Evolutionary conservation across 2,113 vertebrate species (phyloP), one percentile per base, ranked within the genome.

Genomic region (Macrotus californicus): DNA sequence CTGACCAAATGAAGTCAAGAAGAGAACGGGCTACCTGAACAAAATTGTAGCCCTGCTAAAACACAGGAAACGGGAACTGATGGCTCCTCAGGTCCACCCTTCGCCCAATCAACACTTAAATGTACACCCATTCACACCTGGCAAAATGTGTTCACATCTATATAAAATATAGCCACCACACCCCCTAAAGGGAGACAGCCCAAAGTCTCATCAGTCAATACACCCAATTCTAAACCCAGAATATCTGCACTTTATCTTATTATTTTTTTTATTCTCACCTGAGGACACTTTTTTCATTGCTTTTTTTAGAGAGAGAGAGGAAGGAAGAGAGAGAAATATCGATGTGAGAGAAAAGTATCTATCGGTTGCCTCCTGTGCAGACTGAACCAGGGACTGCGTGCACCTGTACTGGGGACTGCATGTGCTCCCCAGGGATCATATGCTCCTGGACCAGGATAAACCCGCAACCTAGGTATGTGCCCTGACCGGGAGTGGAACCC

Each of bases 1-100:
- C 3, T 89, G 46, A 67, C 31, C 61, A 43, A 80, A 43, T 34
- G n/a, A 89, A 72, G 56, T 69, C 22, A 76, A 72, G 50, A 87
- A 83, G 15, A 86, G 15, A 76, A 61, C 48, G 50, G 21, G 21
- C 48, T 64, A 79, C 34, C 7, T 76, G 24, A 93, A 41, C 31
- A 85, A 66, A 94, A 93, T 69, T 82, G 61, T 93, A 93, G 36
- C 82, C 91, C 34, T 92, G 7, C 69, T 24, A 46, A 66, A 94
- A 89, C 72, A 43, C 9, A 67, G 13, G 69, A 93, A 86, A 46
- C 21, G 26, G 26, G 18, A 85, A 75, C 29, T 48, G 24, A n/a
- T 82, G 6, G 9, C n/a, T 61, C 16, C 19, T 81, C 22, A 67
- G 41, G 52, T 56, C 14, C 10, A 87, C 21, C 5, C 2, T 46